These are phyloP conservation scores for Caenorhabditis panamensis DNA, from an alignment of 2,888 invertebrate genomes.

Conservation along the genomic window DNA sequence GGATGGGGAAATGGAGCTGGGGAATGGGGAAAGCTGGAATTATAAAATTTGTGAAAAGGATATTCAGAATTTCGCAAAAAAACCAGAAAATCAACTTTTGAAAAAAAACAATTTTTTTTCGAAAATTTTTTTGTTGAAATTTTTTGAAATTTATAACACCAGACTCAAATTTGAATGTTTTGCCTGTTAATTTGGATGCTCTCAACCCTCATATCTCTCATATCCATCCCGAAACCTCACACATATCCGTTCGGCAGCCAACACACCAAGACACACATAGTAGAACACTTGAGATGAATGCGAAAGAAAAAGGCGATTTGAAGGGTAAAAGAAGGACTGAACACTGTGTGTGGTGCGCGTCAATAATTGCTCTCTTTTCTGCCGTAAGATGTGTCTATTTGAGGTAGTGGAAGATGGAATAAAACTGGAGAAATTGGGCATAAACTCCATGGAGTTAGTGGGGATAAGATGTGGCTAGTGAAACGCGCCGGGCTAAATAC, in stretches of 20 bases:
- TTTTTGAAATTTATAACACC: no score
- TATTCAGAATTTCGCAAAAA: no score
- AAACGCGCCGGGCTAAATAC: no score
- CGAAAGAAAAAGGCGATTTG: conserved; percentile 48
- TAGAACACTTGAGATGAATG: conserved; percentile 56
- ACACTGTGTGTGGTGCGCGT: conserved; percentile 19
- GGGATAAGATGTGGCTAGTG: background rate
- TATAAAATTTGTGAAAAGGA: no score
- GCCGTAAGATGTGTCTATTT: background rate
- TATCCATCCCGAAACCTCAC: background rate
- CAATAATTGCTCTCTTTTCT: conserved; percentile 44
- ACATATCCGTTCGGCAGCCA: conserved; percentile 15
- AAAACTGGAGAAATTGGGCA: conserved; percentile 6
- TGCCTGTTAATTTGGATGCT: no score
- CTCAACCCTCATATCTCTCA: no score
- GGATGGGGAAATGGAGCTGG: no score
- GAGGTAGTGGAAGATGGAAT: background rate
- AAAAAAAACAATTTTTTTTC: no score
- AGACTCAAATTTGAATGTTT: background rate
- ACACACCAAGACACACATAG: conserved; percentile 18
- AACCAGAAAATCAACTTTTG: no score
- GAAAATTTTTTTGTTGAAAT: no score
- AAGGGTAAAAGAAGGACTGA: conserved; percentile 13
- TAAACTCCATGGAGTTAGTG: conserved; percentile 35
- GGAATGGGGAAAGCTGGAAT: no score